Conservation (phyloP, 2,113 vertebrate genomes). For the Calidris pugnax region DNA sequence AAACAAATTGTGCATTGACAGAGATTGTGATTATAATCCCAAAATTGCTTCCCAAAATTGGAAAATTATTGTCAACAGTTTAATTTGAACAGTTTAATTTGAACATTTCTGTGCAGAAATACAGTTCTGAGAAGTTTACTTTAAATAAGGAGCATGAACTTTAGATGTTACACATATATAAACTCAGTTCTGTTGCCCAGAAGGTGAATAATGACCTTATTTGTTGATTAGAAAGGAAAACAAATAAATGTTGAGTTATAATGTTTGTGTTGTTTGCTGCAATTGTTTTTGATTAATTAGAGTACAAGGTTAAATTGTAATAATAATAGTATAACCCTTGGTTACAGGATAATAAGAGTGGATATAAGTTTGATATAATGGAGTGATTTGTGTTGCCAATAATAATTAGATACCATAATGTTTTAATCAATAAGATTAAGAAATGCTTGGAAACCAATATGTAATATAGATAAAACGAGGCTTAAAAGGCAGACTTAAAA, state of each 20-base stretch:
- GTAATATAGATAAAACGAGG: neutral
- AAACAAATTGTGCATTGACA: neutral
- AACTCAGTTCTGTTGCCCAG: neutral
- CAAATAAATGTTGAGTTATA: neutral
- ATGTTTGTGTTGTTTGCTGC: neutral
- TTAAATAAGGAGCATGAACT: neutral
- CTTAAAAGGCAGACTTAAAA: neutral
- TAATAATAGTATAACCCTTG: neutral
- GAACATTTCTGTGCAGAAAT: neutral
- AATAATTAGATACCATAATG: neutral
- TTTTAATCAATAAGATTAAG: conserved; percentile 19
- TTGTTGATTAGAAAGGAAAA: neutral
- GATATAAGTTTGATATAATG: neutral
- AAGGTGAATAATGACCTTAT: neutral
- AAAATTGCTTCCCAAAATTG: neutral
- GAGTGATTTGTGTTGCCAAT: neutral
- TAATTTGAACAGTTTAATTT: neutral
- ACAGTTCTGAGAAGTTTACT: neutral
- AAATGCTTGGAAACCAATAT: neutral
- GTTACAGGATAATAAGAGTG: neutral
- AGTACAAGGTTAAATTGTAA: neutral
- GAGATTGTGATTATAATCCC: neutral
- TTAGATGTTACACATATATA: neutral
- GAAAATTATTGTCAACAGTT: neutral
- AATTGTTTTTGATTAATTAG: neutral